Base-by-base conservation (phyloP, 2,888 invertebrate genomes). In the Dasypolia templi region DNA sequence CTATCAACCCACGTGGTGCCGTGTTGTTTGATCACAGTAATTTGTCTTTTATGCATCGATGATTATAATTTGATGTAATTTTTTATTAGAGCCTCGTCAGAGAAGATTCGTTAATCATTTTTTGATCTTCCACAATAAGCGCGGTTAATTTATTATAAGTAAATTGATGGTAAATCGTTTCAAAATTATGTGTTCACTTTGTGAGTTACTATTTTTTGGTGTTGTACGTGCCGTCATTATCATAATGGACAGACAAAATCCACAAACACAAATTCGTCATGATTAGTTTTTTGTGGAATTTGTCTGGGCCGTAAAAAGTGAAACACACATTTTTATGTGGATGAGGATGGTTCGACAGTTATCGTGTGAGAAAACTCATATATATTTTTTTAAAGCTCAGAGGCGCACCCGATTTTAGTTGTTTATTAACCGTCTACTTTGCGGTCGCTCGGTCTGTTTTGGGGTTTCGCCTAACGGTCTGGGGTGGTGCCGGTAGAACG, bases 1-100 rank as follows among this genome's bases (percentile, higher is more conserved):
- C 94, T 90, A 95, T 95, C 95, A 95, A 94, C 92, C 94, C 89
- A 93, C 94, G 93, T 93, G 93, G 90, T 94, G 94, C 94, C 95
- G 90, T 93, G 93, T 95, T 90, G 90, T 91, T 92, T 91, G 91
- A 92, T 91, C 92, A 87, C 87, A 87, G 91, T 92, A 91, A 95
- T 95, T 95, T 93, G 95, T 95, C 94, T 93, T 94, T 81, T 90
- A 90, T 89, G 93, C 93, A 87, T 91, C 91, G 90, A 85, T 91
- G 93, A 89, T 91, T 90, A 89, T 90, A 91, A 91, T 89, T 89
- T 86, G 82, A 90, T 87, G 84, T 86, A 81, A 83, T 88, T 87
- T 87, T 88, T 84, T 86, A 80, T 83, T 74, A 79, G 84, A 78
- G 75, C 74, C 75, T 83, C 76, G 83, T 84, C 73, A 74, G 72